Evolutionary conservation across 2,797 vertebrate genomes (phyloP), one percentile per base, ranked within the genome.

Genomic region (Hippocampus kuda): DNA sequence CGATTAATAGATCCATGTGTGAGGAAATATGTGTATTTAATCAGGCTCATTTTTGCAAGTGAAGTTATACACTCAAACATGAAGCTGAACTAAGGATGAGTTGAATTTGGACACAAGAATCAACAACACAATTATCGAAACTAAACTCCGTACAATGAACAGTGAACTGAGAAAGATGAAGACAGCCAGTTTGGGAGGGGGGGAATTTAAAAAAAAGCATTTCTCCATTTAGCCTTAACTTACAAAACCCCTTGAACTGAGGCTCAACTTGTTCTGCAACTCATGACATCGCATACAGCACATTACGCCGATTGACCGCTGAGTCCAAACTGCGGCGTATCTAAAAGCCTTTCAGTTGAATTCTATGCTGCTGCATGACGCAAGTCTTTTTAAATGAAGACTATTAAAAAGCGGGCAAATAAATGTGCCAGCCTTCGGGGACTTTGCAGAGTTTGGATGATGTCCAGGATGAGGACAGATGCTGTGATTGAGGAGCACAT

Each of bases 381-480:
- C 11, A 49, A 79, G 44, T 66, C 67, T 71, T 77, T 77, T 75
- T 59, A 68, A 75, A 80, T 77, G 65, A 56, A 70, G 60, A 67
- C 68, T 34, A 53, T 46, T 49, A n/a, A 10, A 46, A 44, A 75
- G 66, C n/a, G 44, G 16, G 26, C n/a, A 46, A 66, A 63, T 76
- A 67, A 68, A 24, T 68, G 74, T 48, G 65, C 68, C 65, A 77
- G 59, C 26, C 15, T 67, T n/a, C n/a, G 68, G 71, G 74, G 22
- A 18, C 72, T 61, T 62, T 53, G 5, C 76, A 61, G 65, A 59
- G 60, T 64, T 77, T 89, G 88, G 88, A 89, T 24, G 57, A 15
- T 1, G 26, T 86, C 88, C 88, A 88, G 74, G 7, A 2, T 72
- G 30, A 72, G 72, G 84, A 89, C 86, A 88, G 81, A 89, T 68